phyloP scores from a whole-genome alignment of 2,888 invertebrate species.

The Itoplectis maculator region DNA sequence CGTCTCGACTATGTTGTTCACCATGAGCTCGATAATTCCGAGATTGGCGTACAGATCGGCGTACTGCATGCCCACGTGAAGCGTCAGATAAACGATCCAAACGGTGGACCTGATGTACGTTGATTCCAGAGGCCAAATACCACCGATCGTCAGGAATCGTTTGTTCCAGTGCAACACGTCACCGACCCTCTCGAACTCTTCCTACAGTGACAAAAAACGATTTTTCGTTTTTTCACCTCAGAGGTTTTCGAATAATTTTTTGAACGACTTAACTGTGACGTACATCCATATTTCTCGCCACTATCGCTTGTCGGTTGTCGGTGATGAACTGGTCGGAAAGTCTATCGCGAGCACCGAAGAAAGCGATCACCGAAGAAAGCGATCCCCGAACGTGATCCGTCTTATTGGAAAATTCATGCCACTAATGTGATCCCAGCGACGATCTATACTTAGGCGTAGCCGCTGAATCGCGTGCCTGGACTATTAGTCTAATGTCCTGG shows the following conservation, averaged over 20 bases:
- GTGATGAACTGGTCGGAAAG: constrained; percentile 38
- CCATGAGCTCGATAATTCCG: constrained; percentile 61
- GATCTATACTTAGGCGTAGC: constrained; percentile 43
- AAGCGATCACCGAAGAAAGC: constrained; percentile 41
- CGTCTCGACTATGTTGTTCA: constrained; percentile 66
- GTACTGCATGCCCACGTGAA: constrained; percentile 67
- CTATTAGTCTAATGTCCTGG: constrained; percentile 19
- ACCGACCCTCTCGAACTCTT: constrained; percentile 53
- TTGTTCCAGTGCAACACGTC: constrained; percentile 63
- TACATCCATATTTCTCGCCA: constrained; percentile 43
- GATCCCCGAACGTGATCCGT: constrained; percentile 15
- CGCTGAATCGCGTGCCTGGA: not conserved
- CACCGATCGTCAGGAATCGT: constrained; percentile 66
- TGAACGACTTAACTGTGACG: constrained; percentile 1
- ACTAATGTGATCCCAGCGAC: constrained; percentile 26
- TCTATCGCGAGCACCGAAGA: constrained; percentile 44
- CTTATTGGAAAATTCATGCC: constrained; percentile 41
- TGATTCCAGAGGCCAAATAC: constrained; percentile 67
- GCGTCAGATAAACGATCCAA: constrained; percentile 65
- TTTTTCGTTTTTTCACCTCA: not conserved
- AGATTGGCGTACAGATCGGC: constrained; percentile 62
- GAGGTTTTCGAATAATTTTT: not conserved
- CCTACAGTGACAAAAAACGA: constrained; percentile 26
- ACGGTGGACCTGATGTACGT: constrained; percentile 65
- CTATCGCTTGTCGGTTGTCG: constrained; percentile 24